These are phyloP conservation scores for Zapus hudsonius DNA, from an alignment of 2,113 vertebrate species.

Conservation along the genomic window DNA sequence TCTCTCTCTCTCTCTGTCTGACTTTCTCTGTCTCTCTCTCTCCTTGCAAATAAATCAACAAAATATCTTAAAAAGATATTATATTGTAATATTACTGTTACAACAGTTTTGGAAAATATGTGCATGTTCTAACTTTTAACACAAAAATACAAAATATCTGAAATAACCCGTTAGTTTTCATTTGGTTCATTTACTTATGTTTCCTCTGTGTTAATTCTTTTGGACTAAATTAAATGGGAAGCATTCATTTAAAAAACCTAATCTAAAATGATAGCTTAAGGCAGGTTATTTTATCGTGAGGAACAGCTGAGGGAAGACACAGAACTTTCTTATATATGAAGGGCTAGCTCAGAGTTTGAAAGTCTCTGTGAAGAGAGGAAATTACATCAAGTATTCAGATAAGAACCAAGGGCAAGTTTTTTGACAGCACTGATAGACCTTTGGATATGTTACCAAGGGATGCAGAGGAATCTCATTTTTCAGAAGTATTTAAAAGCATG, in stretches of 20 bases:
- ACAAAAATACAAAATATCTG: neutral
- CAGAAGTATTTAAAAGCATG: constrained; percentile 54
- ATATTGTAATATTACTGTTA: no score
- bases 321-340: constrained; percentile 10
- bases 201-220: constrained; percentile 41
- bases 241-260: neutral
- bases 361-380: neutral
- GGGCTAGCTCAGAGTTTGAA: neutral
- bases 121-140: neutral
- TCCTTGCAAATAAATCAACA: no score
- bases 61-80: no score
- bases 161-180: constrained; percentile 19
- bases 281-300: constrained; percentile 40
- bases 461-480: constrained; percentile 31
- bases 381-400: neutral
- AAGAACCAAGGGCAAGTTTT: constrained; percentile 12
- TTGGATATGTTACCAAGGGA: constrained; percentile 12
- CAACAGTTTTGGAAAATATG: neutral
- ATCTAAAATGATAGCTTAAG: constrained; percentile 25
- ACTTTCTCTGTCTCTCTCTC: no score
- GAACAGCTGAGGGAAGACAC: constrained; percentile 10
- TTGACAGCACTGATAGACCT: neutral
- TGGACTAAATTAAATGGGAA: constrained; percentile 48
- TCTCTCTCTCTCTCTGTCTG: no score
- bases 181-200: constrained; percentile 28